Conservation (phyloP, 2,797 vertebrate genomes). For the Urosaurus nigricauda region DNA sequence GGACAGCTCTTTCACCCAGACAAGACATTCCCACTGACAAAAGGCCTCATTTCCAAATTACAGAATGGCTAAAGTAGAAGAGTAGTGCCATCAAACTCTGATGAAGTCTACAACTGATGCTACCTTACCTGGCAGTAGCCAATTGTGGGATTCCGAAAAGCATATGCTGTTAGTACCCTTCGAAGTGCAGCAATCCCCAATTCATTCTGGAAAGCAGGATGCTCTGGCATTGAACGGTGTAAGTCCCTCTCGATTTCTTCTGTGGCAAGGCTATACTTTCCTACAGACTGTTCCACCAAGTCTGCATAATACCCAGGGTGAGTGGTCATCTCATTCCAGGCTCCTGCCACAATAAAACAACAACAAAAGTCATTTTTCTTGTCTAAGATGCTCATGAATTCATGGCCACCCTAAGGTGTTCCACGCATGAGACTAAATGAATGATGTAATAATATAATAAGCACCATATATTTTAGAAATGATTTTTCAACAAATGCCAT, state of each 20-base stretch:
- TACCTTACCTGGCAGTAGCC: constrained; percentile 94
- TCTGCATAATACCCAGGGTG: constrained; percentile 93
- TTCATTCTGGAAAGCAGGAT: constrained; percentile 96
- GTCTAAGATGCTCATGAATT: no score
- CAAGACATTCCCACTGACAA: neutral
- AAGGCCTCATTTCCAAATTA: constrained; percentile 23
- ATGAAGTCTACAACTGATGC: neutral
- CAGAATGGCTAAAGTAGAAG: constrained; percentile 8
- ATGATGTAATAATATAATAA: neutral
- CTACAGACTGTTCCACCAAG: constrained; percentile 91
- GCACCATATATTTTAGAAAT: constrained; percentile 29
- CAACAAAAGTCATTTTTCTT: neutral
- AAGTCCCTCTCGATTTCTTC: constrained; percentile 98
- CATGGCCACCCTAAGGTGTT: no score
- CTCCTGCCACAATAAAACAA: constrained; percentile 80
- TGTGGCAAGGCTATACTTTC: constrained; percentile 90
- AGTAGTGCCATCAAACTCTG: accelerated
- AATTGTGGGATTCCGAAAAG: constrained; percentile 95
- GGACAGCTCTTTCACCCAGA: neutral
- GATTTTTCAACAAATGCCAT: neutral
- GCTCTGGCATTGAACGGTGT: constrained; percentile 98
- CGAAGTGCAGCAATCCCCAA: constrained; percentile 93
- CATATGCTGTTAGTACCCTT: constrained; percentile 95
- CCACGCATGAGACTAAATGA: neutral
- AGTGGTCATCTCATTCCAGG: constrained; percentile 93